Evolutionary conservation across 2,113 vertebrate species (phyloP), one percentile per base, ranked within the genome.

Genomic region (Arizona elegans): DNA sequence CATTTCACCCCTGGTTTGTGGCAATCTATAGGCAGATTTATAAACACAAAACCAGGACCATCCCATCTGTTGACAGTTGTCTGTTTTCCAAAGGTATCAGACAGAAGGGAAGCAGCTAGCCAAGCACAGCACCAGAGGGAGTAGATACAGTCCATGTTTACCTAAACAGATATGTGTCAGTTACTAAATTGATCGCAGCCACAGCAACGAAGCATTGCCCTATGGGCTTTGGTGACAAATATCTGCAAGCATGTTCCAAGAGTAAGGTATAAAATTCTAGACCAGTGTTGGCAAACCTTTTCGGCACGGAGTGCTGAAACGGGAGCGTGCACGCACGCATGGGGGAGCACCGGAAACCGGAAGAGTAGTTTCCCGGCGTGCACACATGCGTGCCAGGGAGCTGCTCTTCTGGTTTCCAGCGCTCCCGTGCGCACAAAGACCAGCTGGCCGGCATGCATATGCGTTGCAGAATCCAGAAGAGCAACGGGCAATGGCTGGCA

Each of bases 81-180:
- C 9, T 4, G 47, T 21, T 70, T 75, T 52, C 65, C 52, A 91
- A 55, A 52, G 33, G 12, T 8, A 58, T n/a, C 17, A 52, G 38
- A 29, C 38, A 50, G 38, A 91, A 87, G 47, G 9, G 58, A 47
- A 92, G 43, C 24, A 13, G 19, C 43, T 52, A 17, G 55, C 53
- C 7, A 47, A 15, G 2, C 15, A 8, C 54, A 24, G 2, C 2
- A 3, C 3, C 10, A 53, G 1, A 17, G 8, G 6, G 11, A 8
- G 24, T 5, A 38, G 55, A 26, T 0, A 47, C 38, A 10, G 23
- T 26, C 29, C 26, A 90, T 24, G 13, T 43, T 52, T 47, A 56
- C 5, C 55, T 19, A 56, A 56, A 56, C 55, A 58, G n/a, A 12
- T 11, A 6, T 8, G 47, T 29, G 50, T n/a, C 52, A 55, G 21